Base-by-base conservation (phyloP, 2,888 invertebrate species). In the Romanomermis culicivorax region DNA sequence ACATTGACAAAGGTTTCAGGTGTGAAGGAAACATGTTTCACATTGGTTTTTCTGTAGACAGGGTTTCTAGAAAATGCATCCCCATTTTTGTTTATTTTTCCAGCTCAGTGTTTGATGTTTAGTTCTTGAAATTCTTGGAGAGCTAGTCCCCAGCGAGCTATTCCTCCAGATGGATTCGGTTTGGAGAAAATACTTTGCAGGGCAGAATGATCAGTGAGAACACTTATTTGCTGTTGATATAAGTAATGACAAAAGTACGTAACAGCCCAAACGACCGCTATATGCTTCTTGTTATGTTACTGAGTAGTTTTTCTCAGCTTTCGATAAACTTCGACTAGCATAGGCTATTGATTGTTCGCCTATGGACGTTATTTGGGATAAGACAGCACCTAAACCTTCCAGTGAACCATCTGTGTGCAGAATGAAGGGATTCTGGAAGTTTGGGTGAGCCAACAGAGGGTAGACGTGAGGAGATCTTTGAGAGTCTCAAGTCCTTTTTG, bases 351-450 rank as follows among this genome's bases (percentile, higher is more conserved):
- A 23, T 7, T 42, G 29, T 11, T 7, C n/a, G 3, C 26, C n/a
- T 3, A 20, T 25, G 7, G 30, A 4, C 7, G 3, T 45, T 42
- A 42, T 20, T 54, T 54, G 54, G 17, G 23, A 3, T 27, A 54
- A 54, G n/a, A 54, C 20, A 2, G 29, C 54, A 11, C 49, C 54
- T 23, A 54, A 11, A 7, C 48, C 54, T 20, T 20, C 17, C 17
- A 23, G 27, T 17, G 25, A 43, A 2, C 42, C 52, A 24, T 52
- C 52, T 7, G 42, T 52, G 2, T 52, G n/a, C 17, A 52, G 26
- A 23, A 42, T 23, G 20, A 54, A 54, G 20, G 54, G 54, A 27
- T 51, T 24, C 14, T 2, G 2, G 50, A 54, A 54, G 26, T 50
- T 29, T 26, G 54, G 54, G 29, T 26, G 50, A 17, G 24, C 25